These are phyloP conservation scores for Choloepus didactylus DNA, from an alignment of 2,797 vertebrate genomes.

Conservation along the genomic window DNA sequence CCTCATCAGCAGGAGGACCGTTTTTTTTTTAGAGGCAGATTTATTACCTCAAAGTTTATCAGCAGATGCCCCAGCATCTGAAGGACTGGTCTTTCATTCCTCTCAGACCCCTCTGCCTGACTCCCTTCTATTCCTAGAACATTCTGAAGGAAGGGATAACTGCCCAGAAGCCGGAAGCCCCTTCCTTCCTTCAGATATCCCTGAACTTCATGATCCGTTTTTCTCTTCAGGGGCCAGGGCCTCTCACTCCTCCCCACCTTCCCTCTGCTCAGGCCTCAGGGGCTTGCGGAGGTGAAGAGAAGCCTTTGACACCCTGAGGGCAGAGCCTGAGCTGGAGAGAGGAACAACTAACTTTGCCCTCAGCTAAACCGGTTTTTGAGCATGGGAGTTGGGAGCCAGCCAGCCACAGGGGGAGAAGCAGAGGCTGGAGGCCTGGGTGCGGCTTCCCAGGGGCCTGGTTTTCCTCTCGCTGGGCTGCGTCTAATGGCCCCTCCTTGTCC, in stretches of 20 bases:
- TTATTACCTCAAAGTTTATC: conserved; percentile 29
- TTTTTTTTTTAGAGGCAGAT: neutral
- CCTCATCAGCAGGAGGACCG: neutral
- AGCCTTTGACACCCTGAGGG: neutral
- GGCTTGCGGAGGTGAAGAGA: neutral
- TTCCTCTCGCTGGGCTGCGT: neutral
- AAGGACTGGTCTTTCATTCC: neutral
- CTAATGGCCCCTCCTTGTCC: conserved; percentile 25
- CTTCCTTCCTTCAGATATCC: neutral
- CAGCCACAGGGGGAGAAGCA: neutral
- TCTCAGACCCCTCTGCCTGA: neutral
- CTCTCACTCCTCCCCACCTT: neutral
- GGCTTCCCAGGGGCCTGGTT: neutral
- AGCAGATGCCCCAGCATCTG: neutral
- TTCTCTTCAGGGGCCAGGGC: neutral
- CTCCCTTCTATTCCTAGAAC: neutral
- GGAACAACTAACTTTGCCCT: neutral
- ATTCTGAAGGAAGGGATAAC: neutral
- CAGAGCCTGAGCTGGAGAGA: neutral
- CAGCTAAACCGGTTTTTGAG: neutral
- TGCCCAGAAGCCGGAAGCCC: neutral
- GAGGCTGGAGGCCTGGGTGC: neutral
- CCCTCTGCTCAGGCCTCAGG: neutral
- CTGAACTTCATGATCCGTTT: neutral
- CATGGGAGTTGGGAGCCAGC: neutral